Conservation (phyloP, 2,888 invertebrate genomes). For the Tridacna crocea region DNA sequence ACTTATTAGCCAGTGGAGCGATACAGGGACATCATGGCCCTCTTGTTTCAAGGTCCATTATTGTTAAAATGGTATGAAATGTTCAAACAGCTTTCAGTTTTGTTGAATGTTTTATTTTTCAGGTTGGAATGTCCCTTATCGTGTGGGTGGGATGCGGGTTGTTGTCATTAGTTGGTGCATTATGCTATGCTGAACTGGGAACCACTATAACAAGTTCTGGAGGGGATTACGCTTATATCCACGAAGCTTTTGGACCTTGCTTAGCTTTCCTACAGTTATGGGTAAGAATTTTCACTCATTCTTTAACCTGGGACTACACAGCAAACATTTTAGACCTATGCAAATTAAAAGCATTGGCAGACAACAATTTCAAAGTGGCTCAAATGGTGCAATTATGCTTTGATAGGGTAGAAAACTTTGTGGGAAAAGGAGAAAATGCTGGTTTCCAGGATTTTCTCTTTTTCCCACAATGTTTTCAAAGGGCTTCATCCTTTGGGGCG, state of each 20-base stretch:
- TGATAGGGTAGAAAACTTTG: neutral
- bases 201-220: constrained; percentile 86
- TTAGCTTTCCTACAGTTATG: constrained; percentile 93
- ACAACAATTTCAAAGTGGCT: neutral
- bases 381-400: too few species aligned
- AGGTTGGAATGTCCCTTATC: constrained; percentile 84
- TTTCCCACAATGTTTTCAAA: neutral
- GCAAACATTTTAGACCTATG: neutral
- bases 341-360: too few species aligned
- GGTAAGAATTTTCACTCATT: constrained; percentile 85
- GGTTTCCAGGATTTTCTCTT: neutral
- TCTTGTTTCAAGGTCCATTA: too few species aligned
- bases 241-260: constrained; percentile 93
- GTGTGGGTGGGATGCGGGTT: constrained; percentile 82
- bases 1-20: too few species aligned
- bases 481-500: too few species aligned
- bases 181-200: constrained; percentile 84
- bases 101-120: constrained; percentile 85
- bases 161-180: constrained; percentile 81
- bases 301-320: neutral
- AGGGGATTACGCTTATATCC: constrained; percentile 95
- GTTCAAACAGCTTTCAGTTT: too few species aligned
- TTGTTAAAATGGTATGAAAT: too few species aligned
- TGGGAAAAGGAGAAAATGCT: neutral
- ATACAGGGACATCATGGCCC: too few species aligned